Base-by-base conservation (phyloP, 2,888 invertebrate genomes). In the Lamellibrachia satsuma region DNA sequence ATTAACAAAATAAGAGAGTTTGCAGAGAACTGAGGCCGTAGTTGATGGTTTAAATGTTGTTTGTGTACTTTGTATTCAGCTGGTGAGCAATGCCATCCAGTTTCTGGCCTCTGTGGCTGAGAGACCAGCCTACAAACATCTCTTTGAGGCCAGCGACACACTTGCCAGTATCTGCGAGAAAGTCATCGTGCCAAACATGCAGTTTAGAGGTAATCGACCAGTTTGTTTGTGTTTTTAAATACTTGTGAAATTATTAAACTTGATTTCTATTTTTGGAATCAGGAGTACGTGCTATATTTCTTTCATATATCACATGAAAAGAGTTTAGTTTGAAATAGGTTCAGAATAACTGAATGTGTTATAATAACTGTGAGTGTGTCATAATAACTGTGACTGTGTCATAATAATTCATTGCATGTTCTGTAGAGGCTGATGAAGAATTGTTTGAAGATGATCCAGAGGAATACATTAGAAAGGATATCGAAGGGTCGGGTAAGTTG, bases 131-230 rank as follows among this genome's bases (percentile, higher is more conserved):
- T 99, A 99, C 96, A 98, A 98, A 94, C 97, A 97, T 94, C 97
- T 99, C 57, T 99, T 99, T 96, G 98, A 99, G 96, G 98, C 98
- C 96, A 98, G 98, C 0, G 97, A 97, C 92, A 98, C 98, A 3
- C 97, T 99, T 7, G 98, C 98, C 94, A 98, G 98, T 95, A 99
- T 99, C 94, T 99, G 99, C 96, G 99, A 99, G 96, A 99, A 99
- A 96, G 98, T 99, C n/a, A 98, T 99, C 95, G 98, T 99, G 95
- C 99, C 99, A 0, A 99, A 99, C 96, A 98, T 99, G 97, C 98
- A 99, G 96, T 99, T 99, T 95, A 97, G 99, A 97, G 98, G 98
- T 98, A 94, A 94, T 95, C 4, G 6, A 52, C 52, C 57, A 91
- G 11, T n/a, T 39, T 39, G 4, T 27, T 15, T 52, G 52, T 9